Evolutionary conservation across 1,140 invertebrate species (phyloP), one percentile per base, ranked within the genome.

Genomic region (Hyphantria cunea): DNA sequence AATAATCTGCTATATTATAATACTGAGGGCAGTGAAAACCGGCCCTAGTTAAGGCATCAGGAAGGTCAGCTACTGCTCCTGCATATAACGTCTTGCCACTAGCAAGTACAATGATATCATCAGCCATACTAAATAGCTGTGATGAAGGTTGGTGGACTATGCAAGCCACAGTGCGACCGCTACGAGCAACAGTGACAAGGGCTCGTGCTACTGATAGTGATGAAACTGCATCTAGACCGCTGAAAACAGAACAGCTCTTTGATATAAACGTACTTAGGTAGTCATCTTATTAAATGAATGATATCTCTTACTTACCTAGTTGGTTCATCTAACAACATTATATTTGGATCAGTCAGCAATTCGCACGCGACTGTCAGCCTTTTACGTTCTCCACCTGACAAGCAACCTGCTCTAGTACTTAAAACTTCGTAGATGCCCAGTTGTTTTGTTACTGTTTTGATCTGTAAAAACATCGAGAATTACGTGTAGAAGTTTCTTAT

Each of bases 91-190:
- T 92, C 48, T 87, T 89, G 0, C 94, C 94, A 34, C 91, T 86
- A 0, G 92, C 88, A 5, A 95, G 60, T 0, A 95, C 82, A 31
- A 94, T 73, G 34, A 95, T 78, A 71, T 95, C 93, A 71, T 95
- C 94, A 48, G 95, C 94, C n/a, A 92, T 83, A 0, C 92, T 93
- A 85, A 97, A 96, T 15, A 98, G 92, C 51, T 94, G 94, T 12
- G 96, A 96, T 49, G 95, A 97, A 0, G 97, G 97, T 75, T 98
- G 97, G 90, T 98, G 97, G 66, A 98, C 95, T 8, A 96, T 95
- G 75, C 96, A 97, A 4, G 96, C 94, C 25, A 98, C 94, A 0
- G 95, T 96, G 34, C 96, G 92, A 0, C 96, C 96, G 15, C 93
- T 93, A 39, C 90, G 85, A 0, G 96, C 95, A 44, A 98, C 91